Base-by-base conservation (phyloP, 2,888 invertebrate species). In the Eilema depressum region DNA sequence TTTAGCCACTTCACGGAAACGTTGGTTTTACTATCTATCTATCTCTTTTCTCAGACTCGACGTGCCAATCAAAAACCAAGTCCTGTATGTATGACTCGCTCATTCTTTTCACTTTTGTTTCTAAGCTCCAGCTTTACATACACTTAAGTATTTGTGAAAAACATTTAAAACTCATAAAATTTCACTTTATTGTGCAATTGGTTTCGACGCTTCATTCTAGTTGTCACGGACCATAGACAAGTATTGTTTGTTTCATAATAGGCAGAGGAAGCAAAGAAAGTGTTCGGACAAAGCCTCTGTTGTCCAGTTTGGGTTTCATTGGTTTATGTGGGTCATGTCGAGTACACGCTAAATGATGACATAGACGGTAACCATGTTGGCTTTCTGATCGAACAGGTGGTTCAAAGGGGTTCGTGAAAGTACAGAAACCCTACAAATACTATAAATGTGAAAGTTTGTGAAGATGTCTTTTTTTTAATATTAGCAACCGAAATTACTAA, bases 201-300 rank as follows among this genome's bases (percentile, higher is more conserved):
- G 33, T 57, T 71, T 56, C 26, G 59, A 68, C 73, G 74, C 69
- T 78, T 71, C 68, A 65, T 70, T 80, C 76, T 75, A 20, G 68
- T 70, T 71, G 76, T 76, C 82, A 80, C 79, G 82, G 63, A 47
- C 66, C 47, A 64, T 66, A 73, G 61, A 23, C 67, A 20, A 62
- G 69, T 65, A 76, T 83, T 83, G 82, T 82, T 83, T 63, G 69
- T 70, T 76, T 77, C 77, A 78, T 81, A 84, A 83, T 79, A 68
- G 77, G 74, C 37, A 67, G 69, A 77, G 74, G 75, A 76, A 80
- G 74, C 74, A 72, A 73, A 73, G 77, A 79, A 82, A 78, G 75
- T 68, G 65, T 69, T 68, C 69, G 71, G 62, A 83, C 82, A 76
- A 78, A 75, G 73, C 61, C 30, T 62, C 28, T 66, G 23, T 33